Conservation (phyloP, 2,113 vertebrate genomes). For the Peromyscus leucopus region DNA sequence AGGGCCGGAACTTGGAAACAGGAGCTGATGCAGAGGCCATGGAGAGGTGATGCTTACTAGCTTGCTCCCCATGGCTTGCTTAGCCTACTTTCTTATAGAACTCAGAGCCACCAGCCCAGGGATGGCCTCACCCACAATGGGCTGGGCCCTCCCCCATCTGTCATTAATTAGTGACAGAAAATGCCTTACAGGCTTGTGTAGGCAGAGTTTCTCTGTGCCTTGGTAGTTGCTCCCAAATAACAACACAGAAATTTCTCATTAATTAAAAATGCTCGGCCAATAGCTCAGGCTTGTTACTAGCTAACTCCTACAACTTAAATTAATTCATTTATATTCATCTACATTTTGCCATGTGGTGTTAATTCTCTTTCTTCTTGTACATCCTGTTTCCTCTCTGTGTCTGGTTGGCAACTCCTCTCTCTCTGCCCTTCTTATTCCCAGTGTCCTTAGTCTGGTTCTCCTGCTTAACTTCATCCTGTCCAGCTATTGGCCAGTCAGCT, state of each 20-base stretch:
- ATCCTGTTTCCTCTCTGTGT: neutral
- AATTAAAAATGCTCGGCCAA: neutral
- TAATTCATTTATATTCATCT: neutral
- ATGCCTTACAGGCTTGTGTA: neutral
- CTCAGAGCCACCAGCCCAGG: neutral
- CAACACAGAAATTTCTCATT: neutral
- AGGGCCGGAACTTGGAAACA: neutral
- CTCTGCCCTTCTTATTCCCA: neutral
- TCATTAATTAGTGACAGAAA: neutral
- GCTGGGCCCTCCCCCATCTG: neutral
- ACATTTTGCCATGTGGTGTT: neutral
- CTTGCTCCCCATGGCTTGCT: neutral
- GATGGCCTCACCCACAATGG: neutral
- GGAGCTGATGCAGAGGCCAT: neutral
- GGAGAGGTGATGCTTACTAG: neutral
- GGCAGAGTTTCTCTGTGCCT: neutral
- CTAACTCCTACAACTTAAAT: neutral
- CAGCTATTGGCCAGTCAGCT: too few species aligned
- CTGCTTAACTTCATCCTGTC: too few species aligned
- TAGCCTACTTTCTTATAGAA: neutral
- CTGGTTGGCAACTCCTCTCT: neutral
- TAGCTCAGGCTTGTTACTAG: neutral
- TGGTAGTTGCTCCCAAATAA: neutral
- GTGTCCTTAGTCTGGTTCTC: neutral
- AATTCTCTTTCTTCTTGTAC: neutral